Percentiles rank a stretch among this genome's conserved stretches.
phyloP scores from a whole-genome alignment of 2,888 invertebrate genomes.

The Phymatocera aterrima region DNA sequence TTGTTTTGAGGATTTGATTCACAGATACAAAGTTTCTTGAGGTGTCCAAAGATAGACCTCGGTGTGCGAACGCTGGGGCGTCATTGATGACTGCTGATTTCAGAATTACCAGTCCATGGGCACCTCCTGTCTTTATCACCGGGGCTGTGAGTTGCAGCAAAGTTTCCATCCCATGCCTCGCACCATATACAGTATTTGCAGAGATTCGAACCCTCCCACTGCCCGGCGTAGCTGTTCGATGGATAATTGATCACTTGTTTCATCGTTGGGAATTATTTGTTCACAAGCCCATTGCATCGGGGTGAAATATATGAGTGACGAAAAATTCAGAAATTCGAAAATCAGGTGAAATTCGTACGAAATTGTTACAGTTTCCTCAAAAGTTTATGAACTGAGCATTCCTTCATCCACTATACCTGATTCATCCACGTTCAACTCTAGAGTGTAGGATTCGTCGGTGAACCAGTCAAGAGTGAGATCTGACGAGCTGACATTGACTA shows the following conservation, averaged over 20 bases:
- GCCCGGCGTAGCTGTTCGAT: slow-evolving; percentile 44
- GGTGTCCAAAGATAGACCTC: slow-evolving; percentile 93
- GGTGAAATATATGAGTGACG: no score
- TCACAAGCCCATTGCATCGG: no score
- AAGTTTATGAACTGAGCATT: slow-evolving; percentile 75
- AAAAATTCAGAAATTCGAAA: no score
- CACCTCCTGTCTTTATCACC: slow-evolving; percentile 60
- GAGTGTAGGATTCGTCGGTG: slow-evolving; percentile 83
- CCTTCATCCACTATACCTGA: not conserved
- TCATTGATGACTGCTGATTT: slow-evolving; percentile 83
- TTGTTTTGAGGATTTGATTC: slow-evolving; percentile 81
- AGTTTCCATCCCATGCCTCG: slow-evolving; percentile 86
- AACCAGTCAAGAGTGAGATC: slow-evolving; percentile 79
- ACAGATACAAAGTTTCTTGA: slow-evolving; percentile 91
- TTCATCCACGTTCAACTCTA: slow-evolving; percentile 69
- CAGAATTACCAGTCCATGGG: slow-evolving; percentile 79
- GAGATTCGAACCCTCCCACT: slow-evolving; percentile 77
- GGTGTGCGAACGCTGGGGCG: slow-evolving; percentile 87
- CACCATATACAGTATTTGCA: slow-evolving; percentile 83
- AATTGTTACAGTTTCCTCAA: no score
- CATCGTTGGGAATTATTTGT: no score
- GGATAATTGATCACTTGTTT: not conserved
- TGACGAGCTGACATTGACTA: slow-evolving; percentile 75
- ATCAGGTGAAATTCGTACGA: no score
- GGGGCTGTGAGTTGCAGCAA: slow-evolving; percentile 82